These are phyloP conservation scores for Dynastes hyllus DNA, from an alignment of 2,888 invertebrate genomes.

Conservation along the genomic window DNA sequence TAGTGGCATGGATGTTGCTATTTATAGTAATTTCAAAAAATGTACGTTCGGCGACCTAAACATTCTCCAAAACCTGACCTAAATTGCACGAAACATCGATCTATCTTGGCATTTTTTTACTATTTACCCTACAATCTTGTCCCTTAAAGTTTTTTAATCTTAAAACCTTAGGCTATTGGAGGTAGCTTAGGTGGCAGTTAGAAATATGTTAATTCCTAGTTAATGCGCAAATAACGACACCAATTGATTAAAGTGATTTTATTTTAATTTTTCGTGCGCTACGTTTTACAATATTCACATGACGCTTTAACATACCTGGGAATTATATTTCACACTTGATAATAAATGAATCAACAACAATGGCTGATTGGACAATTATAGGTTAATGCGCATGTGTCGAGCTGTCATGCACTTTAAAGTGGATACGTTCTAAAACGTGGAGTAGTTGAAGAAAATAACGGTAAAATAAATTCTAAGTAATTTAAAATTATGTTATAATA, in stretches of 20 bases:
- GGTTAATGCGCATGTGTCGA: conserved; percentile 68
- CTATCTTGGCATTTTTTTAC: conserved; percentile 25
- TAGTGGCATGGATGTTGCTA: conserved; percentile 53
- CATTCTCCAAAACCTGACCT: conserved; percentile 33
- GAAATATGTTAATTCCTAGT: conserved; percentile 22
- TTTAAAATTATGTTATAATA: not conserved
- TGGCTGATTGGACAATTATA: conserved; percentile 71
- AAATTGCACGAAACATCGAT: conserved; percentile 19
- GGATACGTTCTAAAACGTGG: conserved; percentile 41
- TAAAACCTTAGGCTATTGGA: conserved; percentile 53
- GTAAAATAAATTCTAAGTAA: not conserved
- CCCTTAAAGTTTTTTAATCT: conserved; percentile 47
- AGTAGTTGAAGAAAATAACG: not conserved
- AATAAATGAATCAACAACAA: conserved; percentile 72
- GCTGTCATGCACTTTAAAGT: conserved; percentile 50
- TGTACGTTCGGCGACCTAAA: conserved; percentile 19
- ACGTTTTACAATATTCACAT: conserved; percentile 29
- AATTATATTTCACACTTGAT: conserved; percentile 67
- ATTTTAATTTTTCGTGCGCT: conserved; percentile 14
- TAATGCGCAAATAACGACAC: conserved; percentile 43
- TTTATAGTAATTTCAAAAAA: conserved; percentile 52
- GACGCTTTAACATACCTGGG: conserved; percentile 64
- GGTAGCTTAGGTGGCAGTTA: conserved; percentile 60
- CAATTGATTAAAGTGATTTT: conserved; percentile 23
- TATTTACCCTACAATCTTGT: conserved; percentile 2